Evolutionary conservation across 2,888 invertebrate species (phyloP), one percentile per base, ranked within the genome.

Genomic region (Junonia oenone): DNA sequence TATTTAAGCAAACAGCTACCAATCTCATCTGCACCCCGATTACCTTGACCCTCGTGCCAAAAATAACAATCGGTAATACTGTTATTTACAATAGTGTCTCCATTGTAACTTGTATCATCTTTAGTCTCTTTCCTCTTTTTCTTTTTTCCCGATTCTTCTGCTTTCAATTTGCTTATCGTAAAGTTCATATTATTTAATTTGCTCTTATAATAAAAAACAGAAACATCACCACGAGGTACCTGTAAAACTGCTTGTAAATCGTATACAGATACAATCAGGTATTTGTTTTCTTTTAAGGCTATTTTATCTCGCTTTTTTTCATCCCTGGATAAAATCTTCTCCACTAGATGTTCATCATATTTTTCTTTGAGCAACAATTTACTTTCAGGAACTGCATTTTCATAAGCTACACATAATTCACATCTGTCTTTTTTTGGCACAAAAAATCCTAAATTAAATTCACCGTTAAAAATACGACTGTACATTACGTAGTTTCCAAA

Each of bases 11-110:
- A 43, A 22, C 52, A 52, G 31, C 45, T 52, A 45, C 31, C 43
- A 22, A 52, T 52, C 26, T 45, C 52, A 45, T 53, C 53, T 33
- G 46, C 45, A 33, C 53, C 53, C 8, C 53, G 53, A 45, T 35
- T 33, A 15, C 38, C 38, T 38, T 38, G n/a, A 33, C 53, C 53
- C 15, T 53, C 45, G 35, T 53, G 37, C 35, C 45, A 53, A 53
- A 53, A 45, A 11, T 33, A 45, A 40, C 54, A 55, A 5, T 55
- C 43, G 29, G 54, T 48, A 40, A 22, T 43, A 48, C 46, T 52
- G 2, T 52, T 45, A 22, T 45, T 52, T 17, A 45, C 45, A 45
- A 45, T 17, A 26, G n/a, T n/a, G 22, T 52, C 45, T 5, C 27
- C 13, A 8, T 45, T 45, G 17, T 45, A 33, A 45, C 27, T 9